Evolutionary conservation across 1,140 invertebrate species (phyloP).

Genomic region (Drosophila dunni): DNA sequence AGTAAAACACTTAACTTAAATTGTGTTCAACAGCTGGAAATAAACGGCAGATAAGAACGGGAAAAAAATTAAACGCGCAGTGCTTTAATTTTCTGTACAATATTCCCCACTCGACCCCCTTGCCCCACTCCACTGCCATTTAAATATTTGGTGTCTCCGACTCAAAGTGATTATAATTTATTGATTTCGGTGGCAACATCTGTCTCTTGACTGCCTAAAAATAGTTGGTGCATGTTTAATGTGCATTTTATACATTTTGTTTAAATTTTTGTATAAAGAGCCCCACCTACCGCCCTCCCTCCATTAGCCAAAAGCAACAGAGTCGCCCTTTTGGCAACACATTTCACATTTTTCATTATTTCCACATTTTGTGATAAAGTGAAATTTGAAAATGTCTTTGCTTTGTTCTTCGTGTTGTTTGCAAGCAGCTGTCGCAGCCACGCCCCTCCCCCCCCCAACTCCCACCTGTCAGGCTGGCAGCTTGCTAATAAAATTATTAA

Average conservation of each 20-base stretch:
- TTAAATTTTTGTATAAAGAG: conserved; percentile 30
- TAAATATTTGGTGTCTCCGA: conserved; percentile 5
- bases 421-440: conserved; percentile 35
- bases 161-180: conserved; percentile 47
- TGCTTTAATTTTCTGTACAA: conserved; percentile 44
- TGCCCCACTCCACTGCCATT: not conserved
- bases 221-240: conserved; percentile 51
- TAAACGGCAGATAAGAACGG: conserved; percentile 34
- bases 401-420: conserved; percentile 9
- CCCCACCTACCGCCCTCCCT: no score
- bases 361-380: conserved; percentile 63
- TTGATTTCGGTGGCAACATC: conserved; percentile 43
- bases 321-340: conserved; percentile 54
- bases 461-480: conserved; percentile 11
- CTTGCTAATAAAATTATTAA: conserved; percentile 78
- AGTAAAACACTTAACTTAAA: conserved; percentile 73
- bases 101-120: not conserved
- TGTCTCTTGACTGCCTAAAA: conserved; percentile 37
- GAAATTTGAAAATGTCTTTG: conserved; percentile 62
- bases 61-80: conserved; percentile 16
- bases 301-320: conserved; percentile 39
- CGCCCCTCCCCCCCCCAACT: not conserved
- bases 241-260: conserved; percentile 56
- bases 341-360: conserved; percentile 63
- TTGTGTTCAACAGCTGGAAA: conserved; percentile 76